Evolutionary conservation across 2,888 invertebrate species (phyloP).

Genomic region (Cynaeus angustus): DNA sequence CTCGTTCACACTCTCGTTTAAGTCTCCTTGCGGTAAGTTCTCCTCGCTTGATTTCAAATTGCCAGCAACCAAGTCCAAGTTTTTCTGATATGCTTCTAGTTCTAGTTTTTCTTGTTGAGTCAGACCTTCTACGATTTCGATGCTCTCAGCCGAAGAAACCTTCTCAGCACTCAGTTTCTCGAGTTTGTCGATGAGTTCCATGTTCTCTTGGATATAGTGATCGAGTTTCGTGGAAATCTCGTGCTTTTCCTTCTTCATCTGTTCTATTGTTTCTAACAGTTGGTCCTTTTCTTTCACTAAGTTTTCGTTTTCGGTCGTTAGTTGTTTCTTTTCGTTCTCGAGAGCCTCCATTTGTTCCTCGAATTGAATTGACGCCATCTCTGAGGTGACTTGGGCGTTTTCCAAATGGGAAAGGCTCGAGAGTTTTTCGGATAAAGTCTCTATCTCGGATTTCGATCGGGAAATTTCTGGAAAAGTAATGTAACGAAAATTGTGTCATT

Average conservation of each 20-base stretch:
- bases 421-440: conserved; percentile 76
- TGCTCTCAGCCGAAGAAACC: conserved; percentile 84
- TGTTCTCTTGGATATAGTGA: conserved; percentile 82
- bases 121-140: conserved; percentile 82
- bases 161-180: conserved; percentile 83
- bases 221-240: conserved; percentile 78
- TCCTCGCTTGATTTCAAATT: conserved; percentile 61
- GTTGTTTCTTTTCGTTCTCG: conserved; percentile 72
- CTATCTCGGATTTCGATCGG: conserved; percentile 77
- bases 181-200: conserved; percentile 82
- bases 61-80: conserved; percentile 65
- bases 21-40: conserved; percentile 67
- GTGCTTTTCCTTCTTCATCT: conserved; percentile 76
- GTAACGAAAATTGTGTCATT: not conserved
- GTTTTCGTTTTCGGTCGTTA: conserved; percentile 73
- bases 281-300: conserved; percentile 75
- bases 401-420: conserved; percentile 78
- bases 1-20: conserved; percentile 75
- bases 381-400: conserved; percentile 82
- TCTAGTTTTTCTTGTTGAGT: conserved; percentile 82
- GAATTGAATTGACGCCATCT: conserved; percentile 84
- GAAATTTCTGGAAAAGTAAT: conserved; percentile 71
- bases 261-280: conserved; percentile 74
- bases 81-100: conserved; percentile 80
- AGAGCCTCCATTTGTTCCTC: conserved; percentile 83